Percentiles rank a stretch among this genome's conserved stretches.
These are phyloP conservation scores for Dromius quadrimaculatus DNA, from an alignment of 2,888 invertebrate species.

Conservation along the genomic window DNA sequence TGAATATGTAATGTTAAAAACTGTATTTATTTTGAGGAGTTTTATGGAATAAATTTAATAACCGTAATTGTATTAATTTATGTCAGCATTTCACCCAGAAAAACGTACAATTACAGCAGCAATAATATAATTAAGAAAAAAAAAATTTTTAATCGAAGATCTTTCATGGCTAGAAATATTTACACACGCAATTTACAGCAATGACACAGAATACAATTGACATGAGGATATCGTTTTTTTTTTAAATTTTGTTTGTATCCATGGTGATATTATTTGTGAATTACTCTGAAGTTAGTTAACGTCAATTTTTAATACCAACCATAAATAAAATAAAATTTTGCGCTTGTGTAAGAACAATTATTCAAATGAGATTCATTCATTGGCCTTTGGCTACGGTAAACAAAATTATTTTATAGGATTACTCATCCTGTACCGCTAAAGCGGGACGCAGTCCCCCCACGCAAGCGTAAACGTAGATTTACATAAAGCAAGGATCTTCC, in stretches of 20 bases:
- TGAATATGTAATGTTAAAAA: no score
- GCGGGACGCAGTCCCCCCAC: slow-evolving; percentile 20
- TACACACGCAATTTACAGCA: slow-evolving; percentile 49
- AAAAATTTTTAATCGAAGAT: slow-evolving; percentile 9
- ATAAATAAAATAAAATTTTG: slow-evolving; percentile 12
- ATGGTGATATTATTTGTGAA: no score
- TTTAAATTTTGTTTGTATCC: no score
- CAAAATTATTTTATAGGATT: slow-evolving; percentile 26
- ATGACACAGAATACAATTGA: slow-evolving; percentile 44
- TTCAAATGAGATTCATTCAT: slow-evolving; percentile 43
- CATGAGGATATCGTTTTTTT: slow-evolving; percentile 36
- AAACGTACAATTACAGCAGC: slow-evolving; percentile 31
- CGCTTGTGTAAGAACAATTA: slow-evolving; percentile 40
- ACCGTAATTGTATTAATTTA: no score
- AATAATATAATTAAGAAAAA: slow-evolving; percentile 41
- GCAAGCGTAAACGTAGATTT: slow-evolving; percentile 26
- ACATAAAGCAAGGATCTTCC: slow-evolving; percentile 30
- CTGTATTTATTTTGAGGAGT: no score
- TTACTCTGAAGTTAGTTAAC: no score
- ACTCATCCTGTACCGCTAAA: slow-evolving; percentile 39
- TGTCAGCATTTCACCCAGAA: slow-evolving; percentile 31
- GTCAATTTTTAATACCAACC: no score
- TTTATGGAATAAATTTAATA: slow-evolving; percentile 15
- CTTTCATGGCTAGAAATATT: slow-evolving; percentile 43
- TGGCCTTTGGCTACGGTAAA: slow-evolving; percentile 43